Evolutionary conservation across 2,888 invertebrate species (phyloP).

Genomic region (Andrena chrysosceles): DNA sequence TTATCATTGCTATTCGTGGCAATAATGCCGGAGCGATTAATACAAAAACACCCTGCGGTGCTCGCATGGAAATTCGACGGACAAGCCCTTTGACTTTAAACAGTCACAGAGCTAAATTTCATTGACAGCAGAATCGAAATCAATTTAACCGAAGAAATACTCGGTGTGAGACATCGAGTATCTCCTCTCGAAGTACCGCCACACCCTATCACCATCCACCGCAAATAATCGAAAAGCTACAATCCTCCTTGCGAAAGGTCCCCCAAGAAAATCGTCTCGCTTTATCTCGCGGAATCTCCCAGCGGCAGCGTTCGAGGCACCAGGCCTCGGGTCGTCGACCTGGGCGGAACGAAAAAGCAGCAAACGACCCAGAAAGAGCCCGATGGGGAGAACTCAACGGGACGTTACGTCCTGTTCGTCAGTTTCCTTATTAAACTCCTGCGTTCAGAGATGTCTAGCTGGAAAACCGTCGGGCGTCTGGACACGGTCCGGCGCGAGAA

Average conservation of each 20-base stretch:
- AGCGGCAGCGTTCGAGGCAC: slow-evolving; percentile 3
- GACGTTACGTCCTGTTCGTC: slow-evolving; percentile 28
- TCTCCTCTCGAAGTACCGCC: no score
- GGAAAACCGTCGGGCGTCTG: slow-evolving; percentile 10
- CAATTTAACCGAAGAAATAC: no score
- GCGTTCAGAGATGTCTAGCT: slow-evolving; percentile 42
- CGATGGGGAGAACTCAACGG: slow-evolving; percentile 9
- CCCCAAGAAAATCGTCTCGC: background rate
- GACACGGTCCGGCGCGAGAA: slow-evolving; percentile 22
- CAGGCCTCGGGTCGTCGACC: background rate
- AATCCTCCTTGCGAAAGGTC: background rate
- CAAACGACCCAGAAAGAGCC: slow-evolving; percentile 2
- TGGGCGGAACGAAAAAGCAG: background rate
- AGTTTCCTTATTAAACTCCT: slow-evolving; percentile 36
- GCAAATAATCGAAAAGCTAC: background rate
- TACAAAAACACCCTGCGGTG: background rate
- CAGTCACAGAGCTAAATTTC: no score
- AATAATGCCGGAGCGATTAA: background rate
- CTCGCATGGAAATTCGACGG: background rate
- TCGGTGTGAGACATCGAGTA: no score
- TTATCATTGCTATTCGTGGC: background rate
- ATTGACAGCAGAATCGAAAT: no score
- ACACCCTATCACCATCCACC: no score
- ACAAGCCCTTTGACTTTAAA: background rate
- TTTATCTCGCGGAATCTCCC: background rate